Evolutionary conservation across 2,888 invertebrate genomes (phyloP), one percentile per base, ranked within the genome.

Genomic region (Ptilodon capucinus): DNA sequence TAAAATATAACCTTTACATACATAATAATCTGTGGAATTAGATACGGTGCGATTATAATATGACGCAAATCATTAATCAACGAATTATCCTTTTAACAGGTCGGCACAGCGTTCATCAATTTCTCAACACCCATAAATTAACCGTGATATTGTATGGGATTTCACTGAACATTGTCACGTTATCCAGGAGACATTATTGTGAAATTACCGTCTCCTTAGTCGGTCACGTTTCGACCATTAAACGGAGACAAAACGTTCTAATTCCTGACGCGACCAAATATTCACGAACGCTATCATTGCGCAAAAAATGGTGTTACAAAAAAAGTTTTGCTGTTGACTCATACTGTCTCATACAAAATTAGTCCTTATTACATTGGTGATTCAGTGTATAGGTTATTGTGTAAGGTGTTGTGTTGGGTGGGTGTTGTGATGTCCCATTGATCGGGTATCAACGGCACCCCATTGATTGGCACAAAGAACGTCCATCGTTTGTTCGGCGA

Each of bases 251-350:
- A 89, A 90, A 88, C 86, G 76, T 60, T 68, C 83, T 91, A 91
- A 91, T 87, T 86, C 91, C 87, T 81, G 75, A 78, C 76, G 74
- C 76, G 80, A 80, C 79, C 76, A 76, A 84, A 87, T 88, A 86
- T 88, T 77, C 90, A 91, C 90, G 91, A 82, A 86, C 67, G 76
- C 68, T 89, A 87, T 90, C 91, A 89, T 91, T 91, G 88, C 91
- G 90, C 90, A 91, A 91, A 91, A 87, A 76, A 64, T 59, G 54
- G 50, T 52, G 69, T 62, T 56, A 67, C 60, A 54, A 52, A 50
- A 44, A 54, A 60, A 35, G 43, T 48, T 64, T 66, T 64, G 58
- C 62, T 39, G 47, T 57, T 21, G 14, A 35, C 40, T 40, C n/a
- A 16, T 14, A 8, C 16, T 4, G n/a, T n/a, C 4, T 44, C 21